Evolutionary conservation across 2,113 vertebrate species (phyloP), one percentile per base, ranked within the genome.

Genomic region (Mionectes macconnelli): DNA sequence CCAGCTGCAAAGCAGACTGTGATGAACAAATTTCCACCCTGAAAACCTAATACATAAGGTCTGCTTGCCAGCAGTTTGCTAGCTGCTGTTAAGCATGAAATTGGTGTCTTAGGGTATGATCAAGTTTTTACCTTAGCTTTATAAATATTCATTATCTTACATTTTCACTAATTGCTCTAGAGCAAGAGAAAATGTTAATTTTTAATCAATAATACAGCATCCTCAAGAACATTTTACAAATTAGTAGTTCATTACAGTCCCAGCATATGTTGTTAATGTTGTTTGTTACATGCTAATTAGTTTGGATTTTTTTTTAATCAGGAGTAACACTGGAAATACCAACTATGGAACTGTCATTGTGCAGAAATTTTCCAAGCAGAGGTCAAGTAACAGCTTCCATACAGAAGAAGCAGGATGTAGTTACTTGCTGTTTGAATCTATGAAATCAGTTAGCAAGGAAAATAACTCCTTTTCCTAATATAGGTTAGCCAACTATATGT

Each of bases 141-240:
- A 94, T 94, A 94, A 96, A 97, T 97, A 98, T 96, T 97, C 72
- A 95, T 97, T 96, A 88, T 80, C 84, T 91, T 92, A 85, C 76
- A 49, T 87, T 94, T 89, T 95, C 45, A 74, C 79, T 97, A 95
- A 97, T 94, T 94, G 79, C 75, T 94, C 62, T 78, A 56, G 63
- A 94, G 45, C 72, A 69, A 94, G 82, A 95, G 59, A 87, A 94
- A 86, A 90, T 93, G 72, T 79, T 96, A 90, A 93, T 97, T 95
- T 96, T 96, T 97, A 96, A 94, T 98, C 95, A 97, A 96, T 96
- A 97, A 83, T 80, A 87, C 72, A 87, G 49, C 87, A 94, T 80
- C 59, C 75, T 94, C 85, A 59, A 96, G 89, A 95, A 89, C 59
- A 90, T 97, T 97, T 92, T 97, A 86, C 86, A 96, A 90, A 74